Evolutionary conservation across 2,888 invertebrate genomes (phyloP), one percentile per base, ranked within the genome.

Genomic region (Celastrina argiolus): DNA sequence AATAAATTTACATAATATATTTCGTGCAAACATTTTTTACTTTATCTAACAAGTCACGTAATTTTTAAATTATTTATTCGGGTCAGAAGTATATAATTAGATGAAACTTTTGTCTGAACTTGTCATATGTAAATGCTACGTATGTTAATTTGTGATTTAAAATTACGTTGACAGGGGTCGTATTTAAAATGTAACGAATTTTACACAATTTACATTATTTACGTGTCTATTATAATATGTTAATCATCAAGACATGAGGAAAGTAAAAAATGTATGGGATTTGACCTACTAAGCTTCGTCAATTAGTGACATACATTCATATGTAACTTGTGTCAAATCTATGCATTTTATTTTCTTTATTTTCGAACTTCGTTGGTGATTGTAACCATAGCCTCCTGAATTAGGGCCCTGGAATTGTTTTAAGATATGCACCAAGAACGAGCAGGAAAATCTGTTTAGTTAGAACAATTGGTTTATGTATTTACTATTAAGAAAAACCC

Each of bases 151-250:
- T 59, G 10, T 59, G 16, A 34, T 18, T 39, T 61, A 36, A 36
- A 61, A 61, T 61, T 22, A 18, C 16, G 61, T 61, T 61, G 61
- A 39, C 34, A 39, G 36, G 61, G 61, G 61, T 61, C 31, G 58
- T 18, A 61, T 36, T 16, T 22, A 51, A 51, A 51, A 61, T 61
- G 36, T 59, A 59, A 59, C 36, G 12, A 34, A 61, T 36, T 61
- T 36, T 61, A 61, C 39, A 18, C 34, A 61, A 61, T 28, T 26
- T 56, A 12, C 56, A 58, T 58, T 58, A 58, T 8, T 31, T 14
- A 58, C 16, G 31, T 58, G 58, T 51, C 1, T 51, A 51, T 51
- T 51, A 51, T 26, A 26, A 22, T 51, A 51, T 51, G 51, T 16
- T 51, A 22, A 51, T 22, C 10, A 18, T 18, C 1, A 42, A 16